Base-by-base conservation (phyloP, 2,888 invertebrate genomes). In the Antheraea assamensis region DNA sequence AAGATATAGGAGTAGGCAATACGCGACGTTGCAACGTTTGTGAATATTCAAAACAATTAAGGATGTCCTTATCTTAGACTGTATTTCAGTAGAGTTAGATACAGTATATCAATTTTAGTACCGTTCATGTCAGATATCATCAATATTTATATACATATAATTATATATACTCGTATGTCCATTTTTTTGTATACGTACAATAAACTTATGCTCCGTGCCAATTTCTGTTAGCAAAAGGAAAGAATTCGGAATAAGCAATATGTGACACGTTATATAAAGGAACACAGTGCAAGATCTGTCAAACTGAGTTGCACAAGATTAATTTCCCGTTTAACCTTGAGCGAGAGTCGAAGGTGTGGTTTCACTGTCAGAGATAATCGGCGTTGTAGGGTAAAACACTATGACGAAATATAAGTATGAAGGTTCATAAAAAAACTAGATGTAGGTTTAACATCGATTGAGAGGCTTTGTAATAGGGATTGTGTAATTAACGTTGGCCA, bases 301-400 rank as follows among this genome's bases (percentile, higher is more conserved):
- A 35, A 68, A 68, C n/a, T n/a, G 35, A 19, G 31, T 35, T 68
- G 68, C 68, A 68, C 21, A 68, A 68, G 68, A 68, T 68, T 68
- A 68, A 68, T 68, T 68, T 68, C 35, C 2, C 31, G 68, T n/a
- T 68, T 35, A 35, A 68, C 68, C 68, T 68, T 68, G 35, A 35
- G 35, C 68, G 21, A 35, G 31, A 35, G 24, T n/a, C 31, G 1
- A 35, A 21, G 68, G 68, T 21, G 68, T 24, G 35, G 35, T 35
- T 35, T 35, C 68, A 21, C n/a, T 68, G 68, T 24, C 35, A 68
- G 68, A 35, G 68, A n/a, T 68, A 68, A 68, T 5, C 68, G 68
- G 35, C 21, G n/a, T 31, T 35, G n/a, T n/a, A 68, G 8, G 31
- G 27, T 64, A 58, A 58, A 66, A 31, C 31, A 31, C 66, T 66